Base-by-base conservation (phyloP, 2,888 invertebrate species). In the Phyllotreta striolata region DNA sequence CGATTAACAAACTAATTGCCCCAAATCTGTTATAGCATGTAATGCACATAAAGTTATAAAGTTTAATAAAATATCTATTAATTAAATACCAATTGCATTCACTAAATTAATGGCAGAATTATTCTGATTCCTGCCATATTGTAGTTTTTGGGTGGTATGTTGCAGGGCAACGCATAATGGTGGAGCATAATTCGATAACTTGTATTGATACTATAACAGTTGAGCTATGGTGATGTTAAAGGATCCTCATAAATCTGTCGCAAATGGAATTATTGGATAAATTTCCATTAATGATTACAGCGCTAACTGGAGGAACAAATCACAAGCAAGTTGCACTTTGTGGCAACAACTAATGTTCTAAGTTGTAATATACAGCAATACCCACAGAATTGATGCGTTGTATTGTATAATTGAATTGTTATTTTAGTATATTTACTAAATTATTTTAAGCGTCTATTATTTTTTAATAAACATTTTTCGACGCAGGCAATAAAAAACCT, bases 161-260 rank as follows among this genome's bases (percentile, higher is more conserved):
- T 34, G 24, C 24, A 34, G 24, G 47, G 34, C 9, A 13, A 8
- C 10, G 13, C 24, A 14, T 14, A 12, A 47, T 41, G 4, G 41
- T 10, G n/a, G 10, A 24, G 24, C 6, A n/a, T 47, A 14, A 47
- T 13, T 47, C 47, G 9, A 47, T 47, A 47, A 47, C 14, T 47
- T 47, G n/a, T 8, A 12, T 24, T 9, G 13, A 12, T 41, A n/a
- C 41, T 41, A n/a, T 46, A 47, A 9, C 47, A 47, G 24, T 47
- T 47, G 47, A 8, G 34, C 44, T 24, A 47, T 47, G n/a, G 47
- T 12, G 34, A 24, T 24, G 24, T 47, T 13, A 10, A 9, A 13
- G 47, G 13, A 47, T 13, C 34, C 24, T 34, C 4, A 47, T 47
- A 47, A 47, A 47, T 47, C 47, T 47, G 24, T 12, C 47, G 34